phyloP scores from a whole-genome alignment of 2,888 invertebrate species.

The Watsonalla binaria region DNA sequence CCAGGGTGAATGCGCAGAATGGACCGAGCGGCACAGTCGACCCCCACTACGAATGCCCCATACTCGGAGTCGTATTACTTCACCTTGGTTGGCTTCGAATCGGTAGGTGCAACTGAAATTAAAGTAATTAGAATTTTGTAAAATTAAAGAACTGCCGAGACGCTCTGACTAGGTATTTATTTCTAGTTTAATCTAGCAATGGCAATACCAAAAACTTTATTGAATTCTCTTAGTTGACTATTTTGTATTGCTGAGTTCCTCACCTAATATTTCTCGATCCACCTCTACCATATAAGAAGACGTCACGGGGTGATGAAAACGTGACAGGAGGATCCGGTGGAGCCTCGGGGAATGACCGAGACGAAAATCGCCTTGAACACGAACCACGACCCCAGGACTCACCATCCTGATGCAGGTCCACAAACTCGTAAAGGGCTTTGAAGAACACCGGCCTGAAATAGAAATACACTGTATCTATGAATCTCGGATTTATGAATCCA shows the following conservation, averaged over 20 bases:
- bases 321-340: constrained; percentile 83
- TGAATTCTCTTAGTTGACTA: too few relatives aligned
- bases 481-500: too few relatives aligned
- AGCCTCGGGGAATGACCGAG: constrained; percentile 77
- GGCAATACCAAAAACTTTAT: too few relatives aligned
- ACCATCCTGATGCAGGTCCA: constrained; percentile 91
- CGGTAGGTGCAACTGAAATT: constrained; percentile 90
- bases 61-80: constrained; percentile 86
- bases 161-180: too few relatives aligned
- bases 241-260: background rate
- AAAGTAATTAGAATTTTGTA: too few relatives aligned
- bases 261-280: constrained; percentile 90
- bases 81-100: constrained; percentile 91
- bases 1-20: constrained; percentile 82
- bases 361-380: constrained; percentile 88
- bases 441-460: constrained; percentile 87
- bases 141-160: too few relatives aligned
- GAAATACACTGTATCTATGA: background rate
- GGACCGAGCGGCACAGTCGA: constrained; percentile 77
- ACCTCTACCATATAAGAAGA: constrained; percentile 91
- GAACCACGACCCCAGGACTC: constrained; percentile 85
- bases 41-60: constrained; percentile 84
- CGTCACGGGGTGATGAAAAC: constrained; percentile 89
- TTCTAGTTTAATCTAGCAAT: too few relatives aligned
- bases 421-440: constrained; percentile 92